Evolutionary conservation across 2,113 vertebrate species (phyloP).

Genomic region (Spheniscus mendiculus): DNA sequence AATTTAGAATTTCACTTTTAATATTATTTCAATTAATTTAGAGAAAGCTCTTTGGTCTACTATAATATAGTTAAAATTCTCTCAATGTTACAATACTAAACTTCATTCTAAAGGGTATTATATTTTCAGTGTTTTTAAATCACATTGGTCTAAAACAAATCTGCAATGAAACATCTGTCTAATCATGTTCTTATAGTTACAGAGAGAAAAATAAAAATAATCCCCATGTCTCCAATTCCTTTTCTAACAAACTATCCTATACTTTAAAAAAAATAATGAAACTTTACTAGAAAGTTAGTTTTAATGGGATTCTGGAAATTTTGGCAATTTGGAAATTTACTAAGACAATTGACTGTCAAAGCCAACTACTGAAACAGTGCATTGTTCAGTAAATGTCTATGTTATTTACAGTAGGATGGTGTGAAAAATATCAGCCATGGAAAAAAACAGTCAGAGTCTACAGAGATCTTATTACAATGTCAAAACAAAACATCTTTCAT

Average conservation of each 20-base stretch:
- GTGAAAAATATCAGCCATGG: not conserved
- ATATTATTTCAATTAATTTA: not conserved
- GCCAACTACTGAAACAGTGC: not conserved
- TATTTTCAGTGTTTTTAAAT: constrained; percentile 6
- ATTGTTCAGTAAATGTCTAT: not conserved
- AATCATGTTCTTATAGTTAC: not conserved
- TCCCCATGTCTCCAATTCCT: not conserved
- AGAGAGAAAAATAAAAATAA: constrained; percentile 16
- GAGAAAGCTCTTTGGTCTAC: not conserved
- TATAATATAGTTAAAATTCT: not conserved
- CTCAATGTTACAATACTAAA: not conserved
- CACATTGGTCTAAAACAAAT: constrained; percentile 15
- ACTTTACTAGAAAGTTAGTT: not conserved
- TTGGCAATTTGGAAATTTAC: not conserved
- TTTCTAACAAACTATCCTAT: not conserved
- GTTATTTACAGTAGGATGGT: not conserved
- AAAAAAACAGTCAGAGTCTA: not conserved
- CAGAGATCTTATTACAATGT: not conserved
- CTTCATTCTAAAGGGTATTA: not conserved
- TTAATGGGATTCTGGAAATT: not conserved
- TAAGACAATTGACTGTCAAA: not conserved
- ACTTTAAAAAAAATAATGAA: not conserved
- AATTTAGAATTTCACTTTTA: not conserved
- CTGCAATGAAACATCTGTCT: constrained; percentile 21
- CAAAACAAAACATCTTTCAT: not conserved